Conservation (phyloP, 1,140 invertebrate genomes). For the Drosophila serrata region DNA sequence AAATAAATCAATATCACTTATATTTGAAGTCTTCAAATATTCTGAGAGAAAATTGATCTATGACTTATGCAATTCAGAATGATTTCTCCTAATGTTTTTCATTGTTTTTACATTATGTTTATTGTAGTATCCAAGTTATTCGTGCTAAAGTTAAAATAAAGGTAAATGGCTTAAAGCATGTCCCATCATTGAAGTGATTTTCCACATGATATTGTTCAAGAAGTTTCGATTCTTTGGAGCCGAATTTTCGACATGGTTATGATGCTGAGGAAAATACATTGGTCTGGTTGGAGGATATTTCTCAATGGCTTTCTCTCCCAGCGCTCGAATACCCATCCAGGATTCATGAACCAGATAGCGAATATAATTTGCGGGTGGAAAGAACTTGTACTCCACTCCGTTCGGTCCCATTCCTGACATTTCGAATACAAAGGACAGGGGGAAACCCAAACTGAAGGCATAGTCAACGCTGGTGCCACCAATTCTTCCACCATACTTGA, state of each 20-base stretch:
- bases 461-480: conserved; percentile 63
- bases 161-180: background rate
- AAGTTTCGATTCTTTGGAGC: background rate
- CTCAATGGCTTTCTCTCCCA: conserved; percentile 47
- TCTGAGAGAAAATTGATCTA: too few species aligned
- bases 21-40: too few species aligned
- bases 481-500: conserved; percentile 9
- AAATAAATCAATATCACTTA: too few species aligned
- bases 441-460: conserved; percentile 43
- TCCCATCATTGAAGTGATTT: background rate
- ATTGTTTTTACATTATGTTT: too few species aligned
- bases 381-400: conserved; percentile 27
- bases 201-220: background rate
- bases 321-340: conserved; percentile 48
- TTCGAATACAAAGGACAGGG: conserved; percentile 44
- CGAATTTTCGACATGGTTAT: too few species aligned
- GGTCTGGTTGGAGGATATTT: conserved; percentile 27
- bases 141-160: too few species aligned
- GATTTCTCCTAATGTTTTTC: too few species aligned
- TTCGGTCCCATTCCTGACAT: conserved; percentile 24
- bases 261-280: background rate
- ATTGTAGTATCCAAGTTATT: too few species aligned
- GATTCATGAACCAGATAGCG: conserved; percentile 25
- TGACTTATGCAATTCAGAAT: too few species aligned
- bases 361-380: conserved; percentile 28